A percentile compares a stretch with the other conserved stretches of the same genome.
Conservation (phyloP, 2,888 invertebrate genomes). For the Anthophora plumipes region DNA sequence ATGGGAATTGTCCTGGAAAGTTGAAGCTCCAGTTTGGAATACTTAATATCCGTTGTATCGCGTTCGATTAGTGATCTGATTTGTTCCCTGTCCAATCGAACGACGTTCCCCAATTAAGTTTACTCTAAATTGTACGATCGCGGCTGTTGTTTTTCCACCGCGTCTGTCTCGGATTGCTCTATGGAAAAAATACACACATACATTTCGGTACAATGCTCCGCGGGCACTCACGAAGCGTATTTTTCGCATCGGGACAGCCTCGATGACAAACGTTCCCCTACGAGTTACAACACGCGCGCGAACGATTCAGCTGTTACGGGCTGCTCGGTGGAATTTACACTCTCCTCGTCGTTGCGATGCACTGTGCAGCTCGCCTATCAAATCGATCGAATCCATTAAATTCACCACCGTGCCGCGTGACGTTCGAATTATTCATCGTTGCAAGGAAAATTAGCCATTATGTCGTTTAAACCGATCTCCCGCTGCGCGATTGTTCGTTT, state of each 20-base stretch:
- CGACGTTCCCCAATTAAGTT: conserved; percentile 83
- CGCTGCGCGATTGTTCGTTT: conserved; percentile 5
- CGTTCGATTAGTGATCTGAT: conserved; percentile 51
- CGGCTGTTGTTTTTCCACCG: conserved; percentile 58
- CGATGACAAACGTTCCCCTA: conserved; percentile 45
- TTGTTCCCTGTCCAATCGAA: conserved; percentile 60
- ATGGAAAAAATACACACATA: conserved; percentile 21
- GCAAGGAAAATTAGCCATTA: conserved; percentile 50
- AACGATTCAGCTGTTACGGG: background rate
- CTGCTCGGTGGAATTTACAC: conserved; percentile 54
- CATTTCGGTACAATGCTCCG: conserved; percentile 31
- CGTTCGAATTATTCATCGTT: conserved; percentile 49
- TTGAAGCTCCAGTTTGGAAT: background rate
- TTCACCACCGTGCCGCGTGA: conserved; percentile 33
- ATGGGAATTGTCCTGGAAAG: conserved; percentile 10
- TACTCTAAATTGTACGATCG: conserved; percentile 80
- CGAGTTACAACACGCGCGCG: conserved; percentile 24
- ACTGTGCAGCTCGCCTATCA: conserved; percentile 22
- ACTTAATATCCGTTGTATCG: conserved; percentile 40
- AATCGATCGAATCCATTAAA: conserved; percentile 58
- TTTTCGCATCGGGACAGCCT: conserved; percentile 27
- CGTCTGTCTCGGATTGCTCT: conserved; percentile 19
- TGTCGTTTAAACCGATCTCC: conserved; percentile 29
- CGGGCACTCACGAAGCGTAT: conserved; percentile 24
- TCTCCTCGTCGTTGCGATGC: conserved; percentile 23